Evolutionary conservation across 2,113 vertebrate species (phyloP), one percentile per base, ranked within the genome.

Genomic region (Cercopithecus mona): DNA sequence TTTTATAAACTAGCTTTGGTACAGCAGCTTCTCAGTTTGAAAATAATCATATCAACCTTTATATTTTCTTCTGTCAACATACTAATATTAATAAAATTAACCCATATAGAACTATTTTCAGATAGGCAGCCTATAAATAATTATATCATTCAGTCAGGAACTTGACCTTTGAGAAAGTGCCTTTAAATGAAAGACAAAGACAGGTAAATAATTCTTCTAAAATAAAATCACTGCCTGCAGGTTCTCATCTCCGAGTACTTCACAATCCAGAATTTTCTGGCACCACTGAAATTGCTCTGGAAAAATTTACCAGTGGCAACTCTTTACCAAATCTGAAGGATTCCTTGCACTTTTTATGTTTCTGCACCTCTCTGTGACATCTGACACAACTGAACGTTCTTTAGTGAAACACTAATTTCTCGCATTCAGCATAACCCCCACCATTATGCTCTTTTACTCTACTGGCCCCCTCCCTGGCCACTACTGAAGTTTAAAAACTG

Each of bases 21-120:
- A 76, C 6, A 81, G 14, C 3, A 93, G 6, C 2, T 79, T 94
- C 82, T 85, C 27, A 70, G 68, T 91, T 79, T 80, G 27, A 93
- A 96, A 96, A 61, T 75, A 55, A 75, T 86, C 70, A 92, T 11
- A 93, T n/a, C 2, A 81, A 87, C 13, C 20, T 92, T 93, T 75
- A 48, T 45, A 79, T 72, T 75, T 72, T 82, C 22, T 50, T 93
- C 66, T 68, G 75, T 40, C n/a, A 80, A 50, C 17, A 93, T 79
- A 78, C 22, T 50, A 64, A 75, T 27, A 81, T 81, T 64, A 96
- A 90, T 75, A 83, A 92, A 95, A 97, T 83, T 72, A 95, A 48
- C 27, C 0, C 38, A 76, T 13, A 91, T 27, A 61, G n/a, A 85
- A 81, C 14, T 80, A 84, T 57, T 87, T 76, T 94, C 61, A 88